Conservation (phyloP, 2,113 vertebrate genomes). For the Clarias magur region DNA sequence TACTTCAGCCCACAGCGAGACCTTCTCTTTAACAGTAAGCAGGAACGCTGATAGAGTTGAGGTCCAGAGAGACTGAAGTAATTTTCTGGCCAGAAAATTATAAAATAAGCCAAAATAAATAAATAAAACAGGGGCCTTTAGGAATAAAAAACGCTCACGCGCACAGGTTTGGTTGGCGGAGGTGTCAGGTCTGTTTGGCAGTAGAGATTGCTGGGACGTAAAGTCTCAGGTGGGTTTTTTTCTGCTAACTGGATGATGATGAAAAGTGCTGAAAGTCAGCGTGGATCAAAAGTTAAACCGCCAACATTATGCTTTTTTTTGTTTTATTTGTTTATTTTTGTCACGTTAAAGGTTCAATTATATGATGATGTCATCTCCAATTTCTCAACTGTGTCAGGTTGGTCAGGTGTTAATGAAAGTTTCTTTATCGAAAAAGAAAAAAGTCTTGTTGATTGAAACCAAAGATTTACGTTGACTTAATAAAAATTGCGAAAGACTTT, state of each 20-base stretch:
- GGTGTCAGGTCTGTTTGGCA: slow-evolving; percentile 18
- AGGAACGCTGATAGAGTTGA: slow-evolving; percentile 34
- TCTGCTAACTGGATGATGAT: slow-evolving; percentile 22
- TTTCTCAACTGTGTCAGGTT: no score
- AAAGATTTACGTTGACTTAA: no score
- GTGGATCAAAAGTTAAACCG: background rate
- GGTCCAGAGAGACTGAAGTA: slow-evolving; percentile 25
- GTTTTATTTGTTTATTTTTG: background rate
- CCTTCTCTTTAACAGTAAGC: background rate
- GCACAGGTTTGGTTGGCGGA: background rate
- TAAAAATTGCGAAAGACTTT: no score
- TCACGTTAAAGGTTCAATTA: background rate
- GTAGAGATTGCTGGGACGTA: background rate
- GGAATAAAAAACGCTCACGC: background rate
- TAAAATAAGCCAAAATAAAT: slow-evolving; percentile 11
- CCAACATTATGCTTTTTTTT: no score
- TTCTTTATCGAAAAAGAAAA: no score
- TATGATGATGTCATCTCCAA: no score
- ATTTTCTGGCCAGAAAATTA: slow-evolving; percentile 21
- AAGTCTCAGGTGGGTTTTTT: background rate
- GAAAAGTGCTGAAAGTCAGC: background rate
- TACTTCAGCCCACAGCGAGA: background rate
- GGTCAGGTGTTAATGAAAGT: no score
- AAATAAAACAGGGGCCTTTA: background rate
- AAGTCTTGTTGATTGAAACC: no score